phyloP scores from a whole-genome alignment of 1,140 invertebrate species.

The Dendrolimus kikuchii region DNA sequence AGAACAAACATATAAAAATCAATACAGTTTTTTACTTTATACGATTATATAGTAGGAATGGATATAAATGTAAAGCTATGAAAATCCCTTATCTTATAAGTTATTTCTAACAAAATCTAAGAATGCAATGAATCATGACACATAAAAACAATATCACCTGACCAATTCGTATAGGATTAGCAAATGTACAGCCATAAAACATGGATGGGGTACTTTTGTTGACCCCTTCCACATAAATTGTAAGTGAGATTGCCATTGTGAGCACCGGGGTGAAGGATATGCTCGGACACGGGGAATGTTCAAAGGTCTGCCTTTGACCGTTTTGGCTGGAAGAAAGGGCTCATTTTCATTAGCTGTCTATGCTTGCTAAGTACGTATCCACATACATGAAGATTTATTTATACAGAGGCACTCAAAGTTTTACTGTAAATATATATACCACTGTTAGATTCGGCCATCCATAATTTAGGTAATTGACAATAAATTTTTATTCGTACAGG shows the following conservation, averaged over 20 bases:
- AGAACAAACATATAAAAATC: no score
- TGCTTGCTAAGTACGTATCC: slow-evolving; percentile 27
- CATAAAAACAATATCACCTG: slow-evolving; percentile 11
- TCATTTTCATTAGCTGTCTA: slow-evolving; percentile 66
- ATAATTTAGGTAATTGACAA: no score
- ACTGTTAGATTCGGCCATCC: no score
- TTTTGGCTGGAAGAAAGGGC: slow-evolving; percentile 51
- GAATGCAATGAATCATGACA: slow-evolving; percentile 5
- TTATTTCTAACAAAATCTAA: no score
- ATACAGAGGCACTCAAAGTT: slow-evolving; percentile 38
- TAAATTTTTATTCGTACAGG: no score
- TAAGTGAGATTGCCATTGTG: slow-evolving; percentile 60
- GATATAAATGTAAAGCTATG: no score
- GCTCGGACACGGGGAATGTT: slow-evolving; percentile 38
- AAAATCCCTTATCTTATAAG: no score
- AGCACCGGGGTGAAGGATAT: slow-evolving; percentile 43
- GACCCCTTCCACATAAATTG: slow-evolving; percentile 64
- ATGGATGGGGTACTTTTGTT: slow-evolving; percentile 28
- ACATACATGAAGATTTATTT: slow-evolving; percentile 46
- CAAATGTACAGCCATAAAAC: slow-evolving; percentile 34
- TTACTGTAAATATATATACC: background rate
- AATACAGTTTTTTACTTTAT: no score
- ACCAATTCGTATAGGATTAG: slow-evolving; percentile 31
- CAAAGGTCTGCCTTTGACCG: slow-evolving; percentile 47
- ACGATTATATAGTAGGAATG: no score